A percentile compares a stretch with the other conserved stretches of the same genome.
These are phyloP conservation scores for Tamias sibiricus DNA, from an alignment of 2,113 vertebrate species.

Conservation along the genomic window DNA sequence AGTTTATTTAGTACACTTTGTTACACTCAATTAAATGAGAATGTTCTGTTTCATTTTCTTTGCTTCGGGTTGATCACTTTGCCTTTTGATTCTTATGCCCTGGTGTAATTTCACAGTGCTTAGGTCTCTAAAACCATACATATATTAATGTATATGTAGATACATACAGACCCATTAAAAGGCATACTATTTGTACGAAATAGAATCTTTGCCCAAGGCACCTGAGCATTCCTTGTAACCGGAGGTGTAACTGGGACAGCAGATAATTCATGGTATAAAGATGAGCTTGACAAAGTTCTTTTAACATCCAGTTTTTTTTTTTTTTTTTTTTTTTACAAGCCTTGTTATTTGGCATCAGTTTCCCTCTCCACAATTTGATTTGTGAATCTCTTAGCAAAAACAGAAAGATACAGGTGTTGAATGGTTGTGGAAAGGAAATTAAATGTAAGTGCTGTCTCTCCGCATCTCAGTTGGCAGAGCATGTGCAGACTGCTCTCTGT, in stretches of 20 bases:
- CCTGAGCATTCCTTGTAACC: background rate
- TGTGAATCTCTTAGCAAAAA: slow-evolving; percentile 27
- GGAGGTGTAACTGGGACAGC: background rate
- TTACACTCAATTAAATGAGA: slow-evolving; percentile 82
- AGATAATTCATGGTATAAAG: slow-evolving; percentile 33
- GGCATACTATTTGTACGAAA: background rate
- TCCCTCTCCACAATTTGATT: background rate
- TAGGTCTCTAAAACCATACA: slow-evolving; percentile 72
- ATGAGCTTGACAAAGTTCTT: background rate
- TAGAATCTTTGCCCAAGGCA: slow-evolving; percentile 44
- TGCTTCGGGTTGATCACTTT: slow-evolving; percentile 75
- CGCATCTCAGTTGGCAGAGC: background rate
- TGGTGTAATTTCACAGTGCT: slow-evolving; percentile 75
- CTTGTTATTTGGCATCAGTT: background rate
- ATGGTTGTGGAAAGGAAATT: background rate
- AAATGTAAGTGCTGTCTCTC: background rate
- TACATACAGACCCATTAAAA: slow-evolving; percentile 29
- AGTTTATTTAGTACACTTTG: slow-evolving; percentile 81
- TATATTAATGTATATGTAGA: slow-evolving; percentile 65
- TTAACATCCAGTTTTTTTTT: background rate
- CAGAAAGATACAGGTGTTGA: background rate
- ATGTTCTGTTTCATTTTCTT: slow-evolving; percentile 82
- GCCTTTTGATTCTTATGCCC: slow-evolving; percentile 75
- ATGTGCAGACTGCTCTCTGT: background rate
- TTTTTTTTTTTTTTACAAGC: background rate